Evolutionary conservation across 2,113 vertebrate genomes (phyloP), one percentile per base, ranked within the genome.

Genomic region (Ameiurus melas): DNA sequence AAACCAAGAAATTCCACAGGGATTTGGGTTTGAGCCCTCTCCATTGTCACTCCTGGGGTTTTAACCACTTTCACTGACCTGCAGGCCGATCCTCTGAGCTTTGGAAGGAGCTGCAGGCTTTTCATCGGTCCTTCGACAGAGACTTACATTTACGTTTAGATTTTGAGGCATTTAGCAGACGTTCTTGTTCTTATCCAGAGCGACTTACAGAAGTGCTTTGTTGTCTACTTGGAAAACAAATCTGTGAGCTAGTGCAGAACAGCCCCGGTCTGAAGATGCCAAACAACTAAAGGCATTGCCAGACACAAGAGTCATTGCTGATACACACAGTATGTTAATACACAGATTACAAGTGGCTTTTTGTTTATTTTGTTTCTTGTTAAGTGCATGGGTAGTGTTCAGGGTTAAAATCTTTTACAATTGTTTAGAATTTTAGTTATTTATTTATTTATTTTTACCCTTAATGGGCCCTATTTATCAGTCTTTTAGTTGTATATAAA

Each of bases 31-130:
- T 88, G 78, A 88, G 87, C 85, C 66, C 82, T 91, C 89, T 92
- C 89, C 88, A 88, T 90, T 92, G 92, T 94, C 91, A 92, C 86
- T 93, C 90, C 60, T 90, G 90, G 87, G 89, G 91, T 92, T 91
- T 90, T 92, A 92, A 94, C 90, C 87, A 93, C 51, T 90, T 86
- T 92, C 86, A 90, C 83, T 90, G 85, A 84, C 87, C 84, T 78
- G 83, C 82, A 88, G 77, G 87, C 33, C 27, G 25, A 51, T 84
- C 39, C 86, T 81, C 62, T 53, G 33, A 55, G 39, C 14, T 75
- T 30, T 70, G 27, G 71, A 75, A 75, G 39, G 16, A 66, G 55
- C 36, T 78, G 27, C 19, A 33, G 51, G 82, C 30, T 66, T 78
- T 79, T 80, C 82, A 77, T 75, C n/a, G 5, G 77, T 43, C 57